Conservation (phyloP, 2,888 invertebrate species). For the Mactromeris polynyma region DNA sequence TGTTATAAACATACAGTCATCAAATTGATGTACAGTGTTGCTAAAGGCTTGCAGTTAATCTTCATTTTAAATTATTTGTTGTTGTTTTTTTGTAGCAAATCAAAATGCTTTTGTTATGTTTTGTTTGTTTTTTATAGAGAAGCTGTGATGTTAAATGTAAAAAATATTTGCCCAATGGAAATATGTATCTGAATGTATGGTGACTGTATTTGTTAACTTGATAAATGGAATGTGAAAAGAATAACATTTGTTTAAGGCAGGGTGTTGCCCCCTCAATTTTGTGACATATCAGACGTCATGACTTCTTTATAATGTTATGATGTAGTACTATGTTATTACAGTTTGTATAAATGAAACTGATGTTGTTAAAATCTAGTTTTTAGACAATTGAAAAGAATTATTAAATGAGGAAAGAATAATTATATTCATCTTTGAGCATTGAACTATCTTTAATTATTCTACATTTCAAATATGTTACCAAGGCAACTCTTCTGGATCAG, state of each 20-base stretch:
- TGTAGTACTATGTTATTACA: not conserved
- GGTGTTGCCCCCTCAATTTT: not conserved
- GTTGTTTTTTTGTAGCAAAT: slow-evolving; percentile 11
- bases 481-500: too few relatives aligned
- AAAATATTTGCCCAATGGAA: not conserved
- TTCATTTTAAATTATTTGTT: not conserved
- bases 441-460: too few relatives aligned
- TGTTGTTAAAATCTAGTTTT: not conserved
- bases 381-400: not conserved
- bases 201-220: not conserved
- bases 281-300: not conserved
- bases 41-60: not conserved
- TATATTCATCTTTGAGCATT: too few relatives aligned
- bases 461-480: too few relatives aligned
- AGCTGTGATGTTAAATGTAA: not conserved
- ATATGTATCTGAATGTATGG: not conserved
- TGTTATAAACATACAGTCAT: not conserved
- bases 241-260: not conserved
- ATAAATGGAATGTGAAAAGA: not conserved
- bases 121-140: not conserved
- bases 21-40: not conserved
- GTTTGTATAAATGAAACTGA: not conserved
- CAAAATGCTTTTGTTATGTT: slow-evolving; percentile 2
- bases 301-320: not conserved
- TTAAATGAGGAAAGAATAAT: not conserved